phyloP scores from a whole-genome alignment of 2,888 invertebrate genomes.

The Lithophane leautieri region DNA sequence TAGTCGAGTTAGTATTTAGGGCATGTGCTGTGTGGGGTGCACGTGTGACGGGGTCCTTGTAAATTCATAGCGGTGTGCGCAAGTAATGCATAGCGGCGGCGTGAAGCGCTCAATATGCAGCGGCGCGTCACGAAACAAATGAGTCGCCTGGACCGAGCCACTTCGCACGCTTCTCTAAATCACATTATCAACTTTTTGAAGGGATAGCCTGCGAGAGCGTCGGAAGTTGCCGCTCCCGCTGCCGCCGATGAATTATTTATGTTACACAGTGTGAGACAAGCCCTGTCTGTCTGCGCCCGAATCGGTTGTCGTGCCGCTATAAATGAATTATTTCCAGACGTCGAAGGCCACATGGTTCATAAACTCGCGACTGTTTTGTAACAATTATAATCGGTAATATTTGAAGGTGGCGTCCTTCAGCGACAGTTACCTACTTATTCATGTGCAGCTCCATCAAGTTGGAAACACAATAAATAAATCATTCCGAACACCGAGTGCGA shows the following conservation, averaged over 20 bases:
- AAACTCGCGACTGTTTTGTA: slow-evolving; percentile 67
- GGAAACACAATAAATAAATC: slow-evolving; percentile 28
- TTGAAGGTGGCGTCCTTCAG: slow-evolving; percentile 69
- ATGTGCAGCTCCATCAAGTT: slow-evolving; percentile 28
- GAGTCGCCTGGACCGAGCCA: slow-evolving; percentile 71
- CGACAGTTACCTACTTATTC: slow-evolving; percentile 42
- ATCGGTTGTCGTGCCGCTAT: slow-evolving; percentile 76
- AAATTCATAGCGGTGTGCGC: slow-evolving; percentile 71
- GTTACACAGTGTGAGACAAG: slow-evolving; percentile 72
- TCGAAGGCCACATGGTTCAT: slow-evolving; percentile 72
- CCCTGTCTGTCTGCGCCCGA: slow-evolving; percentile 73
- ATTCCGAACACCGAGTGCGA: slow-evolving; percentile 23
- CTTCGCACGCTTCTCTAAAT: slow-evolving; percentile 76
- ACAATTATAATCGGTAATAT: slow-evolving; percentile 68
- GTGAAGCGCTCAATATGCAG: slow-evolving; percentile 73
- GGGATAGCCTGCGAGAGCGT: slow-evolving; percentile 59
- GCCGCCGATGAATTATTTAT: slow-evolving; percentile 80
- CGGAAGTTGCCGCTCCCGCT: slow-evolving; percentile 47
- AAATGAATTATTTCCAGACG: slow-evolving; percentile 78
- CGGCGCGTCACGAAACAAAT: slow-evolving; percentile 76
- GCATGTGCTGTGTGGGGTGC: slow-evolving; percentile 48
- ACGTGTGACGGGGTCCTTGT: slow-evolving; percentile 63
- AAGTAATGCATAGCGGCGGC: slow-evolving; percentile 62
- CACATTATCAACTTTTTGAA: slow-evolving; percentile 81
- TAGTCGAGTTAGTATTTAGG: slow-evolving; percentile 60